These are phyloP conservation scores for Conchocele bisecta DNA, from an alignment of 2,888 invertebrate genomes.

Conservation along the genomic window DNA sequence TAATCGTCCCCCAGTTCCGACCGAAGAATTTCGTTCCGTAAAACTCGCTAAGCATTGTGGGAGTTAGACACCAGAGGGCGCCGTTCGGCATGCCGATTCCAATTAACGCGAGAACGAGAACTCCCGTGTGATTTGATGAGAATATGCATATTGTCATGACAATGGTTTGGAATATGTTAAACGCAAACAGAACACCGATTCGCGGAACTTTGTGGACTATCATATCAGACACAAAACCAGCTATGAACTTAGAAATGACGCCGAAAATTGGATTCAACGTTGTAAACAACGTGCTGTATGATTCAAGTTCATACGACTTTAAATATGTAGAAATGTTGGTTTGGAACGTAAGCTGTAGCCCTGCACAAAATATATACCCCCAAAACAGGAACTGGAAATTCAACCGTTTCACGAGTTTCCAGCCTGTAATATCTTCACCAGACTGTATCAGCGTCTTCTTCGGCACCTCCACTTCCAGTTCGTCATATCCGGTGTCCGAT, in stretches of 20 bases:
- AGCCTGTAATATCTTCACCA: slow-evolving; percentile 59
- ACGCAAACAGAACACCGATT: slow-evolving; percentile 59
- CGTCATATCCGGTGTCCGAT: slow-evolving; percentile 8
- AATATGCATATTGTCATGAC: slow-evolving; percentile 65
- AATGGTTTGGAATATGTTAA: slow-evolving; percentile 66
- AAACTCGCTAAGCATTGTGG: slow-evolving; percentile 73
- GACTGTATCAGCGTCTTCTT: slow-evolving; percentile 10
- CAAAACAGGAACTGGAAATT: slow-evolving; percentile 71
- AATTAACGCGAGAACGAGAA: slow-evolving; percentile 62
- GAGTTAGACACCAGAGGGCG: slow-evolving; percentile 73
- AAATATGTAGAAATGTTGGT: slow-evolving; percentile 71
- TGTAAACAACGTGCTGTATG: slow-evolving; percentile 66
- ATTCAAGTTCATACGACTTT: slow-evolving; percentile 64
- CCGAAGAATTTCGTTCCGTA: slow-evolving; percentile 74
- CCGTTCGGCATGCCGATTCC: slow-evolving; percentile 71
- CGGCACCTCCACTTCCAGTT: slow-evolving; percentile 14
- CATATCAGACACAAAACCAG: slow-evolving; percentile 68
- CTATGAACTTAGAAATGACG: slow-evolving; percentile 66
- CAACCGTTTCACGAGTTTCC: slow-evolving; percentile 56
- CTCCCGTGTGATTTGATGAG: slow-evolving; percentile 58
- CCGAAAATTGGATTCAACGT: slow-evolving; percentile 68
- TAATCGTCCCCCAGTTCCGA: slow-evolving; percentile 73
- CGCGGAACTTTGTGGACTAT: slow-evolving; percentile 67
- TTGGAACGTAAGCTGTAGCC: slow-evolving; percentile 70
- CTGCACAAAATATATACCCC: slow-evolving; percentile 69